Conservation (phyloP, 2,888 invertebrate genomes). For the Hyalella azteca region DNA sequence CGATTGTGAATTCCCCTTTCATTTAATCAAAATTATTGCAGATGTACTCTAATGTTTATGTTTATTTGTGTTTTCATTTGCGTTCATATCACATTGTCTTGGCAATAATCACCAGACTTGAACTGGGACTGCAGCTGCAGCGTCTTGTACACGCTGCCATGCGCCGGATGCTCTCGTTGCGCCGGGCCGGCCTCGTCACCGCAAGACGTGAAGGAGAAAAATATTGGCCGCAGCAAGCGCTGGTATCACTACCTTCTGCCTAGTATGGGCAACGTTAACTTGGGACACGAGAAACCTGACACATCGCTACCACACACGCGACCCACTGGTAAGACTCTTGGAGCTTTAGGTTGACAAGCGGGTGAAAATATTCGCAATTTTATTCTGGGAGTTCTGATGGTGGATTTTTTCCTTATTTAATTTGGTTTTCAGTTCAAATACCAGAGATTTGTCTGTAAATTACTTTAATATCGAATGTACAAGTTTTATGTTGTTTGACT, state of each 20-base stretch:
- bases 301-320: constrained; percentile 48
- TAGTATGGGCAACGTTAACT: not conserved
- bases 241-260: constrained; percentile 22
- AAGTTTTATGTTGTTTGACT: not conserved
- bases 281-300: not conserved
- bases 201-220: not conserved
- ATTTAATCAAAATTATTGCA: too few relatives aligned
- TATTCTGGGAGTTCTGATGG: too few relatives aligned
- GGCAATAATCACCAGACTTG: too few relatives aligned
- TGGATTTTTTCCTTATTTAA: too few relatives aligned
- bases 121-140: constrained; percentile 75
- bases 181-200: not conserved
- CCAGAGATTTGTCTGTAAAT: too few relatives aligned
- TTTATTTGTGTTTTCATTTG: too few relatives aligned
- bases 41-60: too few relatives aligned
- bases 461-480: too few relatives aligned
- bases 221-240: not conserved
- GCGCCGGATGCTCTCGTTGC: constrained; percentile 81
- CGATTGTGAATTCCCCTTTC: too few relatives aligned
- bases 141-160: constrained; percentile 79
- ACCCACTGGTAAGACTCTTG: not conserved
- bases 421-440: too few relatives aligned
- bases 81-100: too few relatives aligned
- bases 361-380: too few relatives aligned
- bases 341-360: not conserved